Base-by-base conservation (phyloP, 2,797 vertebrate species). In the Mus minutoides region DNA sequence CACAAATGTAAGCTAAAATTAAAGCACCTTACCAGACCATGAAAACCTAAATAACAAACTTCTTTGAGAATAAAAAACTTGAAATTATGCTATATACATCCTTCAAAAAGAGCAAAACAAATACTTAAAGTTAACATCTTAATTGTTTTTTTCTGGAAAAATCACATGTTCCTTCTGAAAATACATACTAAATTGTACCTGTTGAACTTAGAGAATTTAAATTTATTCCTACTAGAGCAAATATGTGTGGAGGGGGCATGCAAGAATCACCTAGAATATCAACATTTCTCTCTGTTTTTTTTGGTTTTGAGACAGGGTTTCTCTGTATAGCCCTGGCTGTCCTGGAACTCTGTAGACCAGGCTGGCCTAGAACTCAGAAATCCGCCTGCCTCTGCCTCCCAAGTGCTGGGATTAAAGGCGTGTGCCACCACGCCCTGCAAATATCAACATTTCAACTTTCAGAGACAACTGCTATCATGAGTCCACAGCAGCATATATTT, bases 131-230 rank as follows among this genome's bases (percentile, higher is more conserved):
- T 14, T 79, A 11, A 96, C 90, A 67, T 69, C 71, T 85, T 90
- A 80, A 78, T 37, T 26, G 24, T 3, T 6, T 13, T 13, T 91
- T 91, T 95, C 58, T 80, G 37, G 49, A 49, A 88, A 96, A 22
- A 80, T 78, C 64, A 93, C 6, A 17, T 78, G 29, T 85, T 91
- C 87, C 79, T 54, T 90, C 26, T 34, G 16, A 85, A 37, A 93
- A 80, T 88, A 85, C 71, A 58, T 26, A 85, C 31, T n/a, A 52
- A 69, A 69, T 37, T 69, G 76, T 0, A 56, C 29, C 29, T 90
- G 67, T 2, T 71, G 6, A 91, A 91, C 43, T 54, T 90, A 90
- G 22, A 40, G 92, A 93, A 67, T 85, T 85, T 86, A 94, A 95
- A 82, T 88, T 69, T 94, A 37, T 43, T 92, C 77, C 43, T 43